Evolutionary conservation across 2,797 vertebrate species (phyloP).

Genomic region (Echeneis naucrates): DNA sequence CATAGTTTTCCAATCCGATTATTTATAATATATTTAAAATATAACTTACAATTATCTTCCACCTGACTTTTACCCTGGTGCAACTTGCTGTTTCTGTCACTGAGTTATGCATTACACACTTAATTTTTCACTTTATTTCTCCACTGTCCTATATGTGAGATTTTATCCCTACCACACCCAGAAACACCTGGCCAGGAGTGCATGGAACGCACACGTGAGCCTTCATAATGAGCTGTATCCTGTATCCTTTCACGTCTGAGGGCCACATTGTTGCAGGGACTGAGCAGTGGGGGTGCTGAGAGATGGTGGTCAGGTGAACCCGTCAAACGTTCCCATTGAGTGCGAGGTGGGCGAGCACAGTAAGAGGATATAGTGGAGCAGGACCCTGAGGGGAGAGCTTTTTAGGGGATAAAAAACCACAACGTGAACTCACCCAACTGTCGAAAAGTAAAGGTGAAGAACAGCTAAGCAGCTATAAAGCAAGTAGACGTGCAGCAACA

Average conservation of each 20-base stretch:
- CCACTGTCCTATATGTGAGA: background rate
- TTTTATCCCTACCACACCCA: slow-evolving; percentile 26
- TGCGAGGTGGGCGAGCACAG: background rate
- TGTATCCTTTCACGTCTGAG: slow-evolving; percentile 9
- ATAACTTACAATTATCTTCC: no score
- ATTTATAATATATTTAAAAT: no score
- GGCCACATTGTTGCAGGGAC: slow-evolving; percentile 15
- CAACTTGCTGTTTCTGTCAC: background rate
- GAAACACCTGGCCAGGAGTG: slow-evolving; percentile 46
- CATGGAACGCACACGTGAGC: background rate
- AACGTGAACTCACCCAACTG: background rate
- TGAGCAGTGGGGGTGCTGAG: background rate
- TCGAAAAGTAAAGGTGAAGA: background rate
- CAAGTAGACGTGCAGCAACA: background rate
- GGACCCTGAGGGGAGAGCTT: slow-evolving; percentile 25
- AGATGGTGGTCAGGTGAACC: background rate
- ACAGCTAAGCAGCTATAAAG: no score
- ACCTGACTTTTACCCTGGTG: no score
- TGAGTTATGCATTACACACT: background rate
- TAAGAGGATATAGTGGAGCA: slow-evolving; percentile 21
- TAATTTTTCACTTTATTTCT: slow-evolving; percentile 1
- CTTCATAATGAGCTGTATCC: slow-evolving; percentile 1
- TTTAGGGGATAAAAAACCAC: background rate
- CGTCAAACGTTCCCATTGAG: slow-evolving; percentile 10
- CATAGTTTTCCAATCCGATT: no score